phyloP scores from a whole-genome alignment of 2,113 vertebrate genomes.

The Spea multiplicata region DNA sequence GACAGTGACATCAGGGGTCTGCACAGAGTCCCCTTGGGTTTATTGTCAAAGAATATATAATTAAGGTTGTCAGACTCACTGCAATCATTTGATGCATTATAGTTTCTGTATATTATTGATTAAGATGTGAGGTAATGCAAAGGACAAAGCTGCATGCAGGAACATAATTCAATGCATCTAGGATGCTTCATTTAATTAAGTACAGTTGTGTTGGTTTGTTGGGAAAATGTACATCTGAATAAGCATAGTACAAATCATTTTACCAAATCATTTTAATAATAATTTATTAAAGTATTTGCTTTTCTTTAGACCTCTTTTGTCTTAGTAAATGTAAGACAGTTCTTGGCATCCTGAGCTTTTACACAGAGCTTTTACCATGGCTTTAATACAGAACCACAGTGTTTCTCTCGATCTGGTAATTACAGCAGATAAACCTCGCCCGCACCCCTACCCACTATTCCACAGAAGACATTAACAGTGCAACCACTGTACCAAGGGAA shows the following conservation, averaged over 20 bases:
- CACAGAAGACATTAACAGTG: background rate
- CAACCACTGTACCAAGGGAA: slow-evolving; percentile 26
- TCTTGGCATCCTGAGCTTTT: background rate
- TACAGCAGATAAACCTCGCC: slow-evolving; percentile 19
- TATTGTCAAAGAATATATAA: slow-evolving; percentile 30
- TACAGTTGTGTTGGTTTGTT: background rate
- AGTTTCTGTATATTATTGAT: slow-evolving; percentile 38
- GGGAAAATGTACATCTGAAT: background rate
- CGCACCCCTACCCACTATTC: slow-evolving; percentile 17
- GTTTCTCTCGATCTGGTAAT: background rate
- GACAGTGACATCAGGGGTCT: slow-evolving; percentile 12
- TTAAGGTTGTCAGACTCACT: slow-evolving; percentile 14
- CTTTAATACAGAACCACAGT: slow-evolving; percentile 4
- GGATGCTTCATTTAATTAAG: slow-evolving; percentile 34
- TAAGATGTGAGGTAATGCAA: slow-evolving; percentile 40
- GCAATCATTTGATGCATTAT: slow-evolving; percentile 16
- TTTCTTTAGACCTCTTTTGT: background rate
- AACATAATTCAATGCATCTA: slow-evolving; percentile 35
- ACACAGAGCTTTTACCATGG: background rate
- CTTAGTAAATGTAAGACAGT: background rate
- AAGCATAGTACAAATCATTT: background rate
- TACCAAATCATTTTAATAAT: background rate
- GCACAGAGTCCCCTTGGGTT: background rate
- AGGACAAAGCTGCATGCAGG: slow-evolving; percentile 25
- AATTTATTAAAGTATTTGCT: background rate